These are phyloP conservation scores for Neodiprion virginianus DNA, from an alignment of 1,140 invertebrate genomes.

Conservation along the genomic window DNA sequence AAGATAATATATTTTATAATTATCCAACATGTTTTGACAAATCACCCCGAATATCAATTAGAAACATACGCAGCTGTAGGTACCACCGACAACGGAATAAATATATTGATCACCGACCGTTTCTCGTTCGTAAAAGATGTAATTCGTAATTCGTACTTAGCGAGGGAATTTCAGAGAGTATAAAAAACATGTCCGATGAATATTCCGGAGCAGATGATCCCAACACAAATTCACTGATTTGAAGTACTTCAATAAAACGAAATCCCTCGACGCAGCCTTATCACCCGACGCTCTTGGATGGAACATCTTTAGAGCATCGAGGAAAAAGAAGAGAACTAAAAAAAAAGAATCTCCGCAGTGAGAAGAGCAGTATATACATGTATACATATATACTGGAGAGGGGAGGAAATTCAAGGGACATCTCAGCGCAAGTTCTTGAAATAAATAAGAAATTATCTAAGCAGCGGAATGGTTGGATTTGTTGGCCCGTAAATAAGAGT, in stretches of 20 bases:
- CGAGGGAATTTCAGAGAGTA: too few species aligned
- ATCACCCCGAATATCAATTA: too few species aligned
- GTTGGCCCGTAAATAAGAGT: slow-evolving; percentile 5
- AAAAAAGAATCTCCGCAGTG: background rate
- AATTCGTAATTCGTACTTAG: too few species aligned
- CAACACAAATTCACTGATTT: background rate
- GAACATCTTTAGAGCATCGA: background rate
- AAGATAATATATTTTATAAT: too few species aligned
- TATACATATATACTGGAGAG: background rate
- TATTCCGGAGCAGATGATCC: too few species aligned
- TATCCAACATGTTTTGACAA: too few species aligned
- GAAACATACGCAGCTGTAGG: too few species aligned
- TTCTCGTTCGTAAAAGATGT: too few species aligned
- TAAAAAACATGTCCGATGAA: too few species aligned
- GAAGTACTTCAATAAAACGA: background rate
- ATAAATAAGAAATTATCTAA: slow-evolving; percentile 4
- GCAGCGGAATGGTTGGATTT: background rate
- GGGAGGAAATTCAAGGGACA: background rate
- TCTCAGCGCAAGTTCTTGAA: background rate
- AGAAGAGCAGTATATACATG: too few species aligned
- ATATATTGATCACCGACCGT: too few species aligned
- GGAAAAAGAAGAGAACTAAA: background rate
- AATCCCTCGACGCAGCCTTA: background rate
- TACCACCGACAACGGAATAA: too few species aligned
- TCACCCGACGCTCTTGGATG: background rate